Percentiles rank a stretch among this genome's conserved stretches.
Evolutionary conservation across 2,797 vertebrate genomes (phyloP).

Genomic region (Dicrostonyx torquatus): DNA sequence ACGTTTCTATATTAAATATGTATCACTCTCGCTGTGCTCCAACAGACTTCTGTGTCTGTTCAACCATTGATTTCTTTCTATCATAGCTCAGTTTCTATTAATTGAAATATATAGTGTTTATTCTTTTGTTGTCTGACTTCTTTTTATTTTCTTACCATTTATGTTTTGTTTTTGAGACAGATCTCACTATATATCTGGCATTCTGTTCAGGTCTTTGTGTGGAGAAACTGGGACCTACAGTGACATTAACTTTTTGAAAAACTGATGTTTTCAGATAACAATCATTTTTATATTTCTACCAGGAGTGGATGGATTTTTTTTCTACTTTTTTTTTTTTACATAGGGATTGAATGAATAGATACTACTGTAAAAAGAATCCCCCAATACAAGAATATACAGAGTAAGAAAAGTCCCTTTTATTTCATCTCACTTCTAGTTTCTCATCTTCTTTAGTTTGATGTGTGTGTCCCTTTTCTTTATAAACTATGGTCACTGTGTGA

Average conservation of each 20-base stretch:
- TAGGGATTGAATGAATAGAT: neutral
- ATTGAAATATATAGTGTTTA: neutral
- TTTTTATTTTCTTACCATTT: neutral
- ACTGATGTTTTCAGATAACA: neutral
- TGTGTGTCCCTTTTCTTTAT: neutral
- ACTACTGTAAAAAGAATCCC: neutral
- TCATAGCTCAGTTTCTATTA: neutral
- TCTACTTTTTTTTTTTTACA: neutral
- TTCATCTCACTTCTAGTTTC: neutral
- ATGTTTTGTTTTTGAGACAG: neutral
- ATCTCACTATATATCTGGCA: neutral
- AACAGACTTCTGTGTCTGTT: neutral
- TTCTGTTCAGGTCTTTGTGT: neutral
- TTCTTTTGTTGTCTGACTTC: neutral
- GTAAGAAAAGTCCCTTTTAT: neutral
- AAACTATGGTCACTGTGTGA: too few species aligned
- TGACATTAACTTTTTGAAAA: constrained; percentile 41
- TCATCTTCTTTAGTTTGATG: neutral
- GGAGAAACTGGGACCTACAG: neutral
- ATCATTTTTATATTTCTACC: neutral
- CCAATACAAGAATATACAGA: neutral
- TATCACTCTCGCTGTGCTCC: neutral
- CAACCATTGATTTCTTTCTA: neutral
- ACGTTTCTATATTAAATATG: neutral
- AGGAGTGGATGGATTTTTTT: neutral